Evolutionary conservation across 2,113 vertebrate genomes (phyloP).

Genomic region (Silurus meridionalis): DNA sequence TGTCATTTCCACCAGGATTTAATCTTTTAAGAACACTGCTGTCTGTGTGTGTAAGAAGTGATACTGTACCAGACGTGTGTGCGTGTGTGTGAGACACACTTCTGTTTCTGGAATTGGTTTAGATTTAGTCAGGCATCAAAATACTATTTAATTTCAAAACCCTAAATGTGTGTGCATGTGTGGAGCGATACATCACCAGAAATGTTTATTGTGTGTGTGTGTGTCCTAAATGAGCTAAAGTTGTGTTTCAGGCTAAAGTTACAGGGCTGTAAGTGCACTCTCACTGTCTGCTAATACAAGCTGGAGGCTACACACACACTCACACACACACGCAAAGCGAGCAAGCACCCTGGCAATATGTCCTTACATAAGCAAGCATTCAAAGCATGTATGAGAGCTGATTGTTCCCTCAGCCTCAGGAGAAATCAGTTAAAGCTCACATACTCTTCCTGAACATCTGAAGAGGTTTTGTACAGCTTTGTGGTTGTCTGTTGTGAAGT

Average conservation of each 20-base stretch:
- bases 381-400: neutral
- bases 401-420: neutral
- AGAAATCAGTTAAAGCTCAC: neutral
- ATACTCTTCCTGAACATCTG: neutral
- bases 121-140: neutral
- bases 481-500: neutral
- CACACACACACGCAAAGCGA: neutral
- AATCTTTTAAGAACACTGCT: conserved; percentile 9
- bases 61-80: neutral
- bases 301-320: neutral
- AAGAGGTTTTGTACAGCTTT: neutral
- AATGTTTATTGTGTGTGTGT: neutral
- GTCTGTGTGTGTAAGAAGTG: neutral
- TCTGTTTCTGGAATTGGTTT: neutral
- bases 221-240: neutral
- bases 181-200: conserved; percentile 10
- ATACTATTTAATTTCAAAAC: neutral
- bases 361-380: neutral
- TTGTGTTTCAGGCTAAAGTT: neutral
- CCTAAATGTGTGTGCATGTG: neutral
- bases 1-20: conserved; percentile 36
- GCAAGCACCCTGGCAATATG: neutral
- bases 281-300: neutral
- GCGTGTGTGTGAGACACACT: neutral
- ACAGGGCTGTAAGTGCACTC: neutral